Conservation (phyloP, 1,140 invertebrate species). For the Dendrolimus kikuchii region DNA sequence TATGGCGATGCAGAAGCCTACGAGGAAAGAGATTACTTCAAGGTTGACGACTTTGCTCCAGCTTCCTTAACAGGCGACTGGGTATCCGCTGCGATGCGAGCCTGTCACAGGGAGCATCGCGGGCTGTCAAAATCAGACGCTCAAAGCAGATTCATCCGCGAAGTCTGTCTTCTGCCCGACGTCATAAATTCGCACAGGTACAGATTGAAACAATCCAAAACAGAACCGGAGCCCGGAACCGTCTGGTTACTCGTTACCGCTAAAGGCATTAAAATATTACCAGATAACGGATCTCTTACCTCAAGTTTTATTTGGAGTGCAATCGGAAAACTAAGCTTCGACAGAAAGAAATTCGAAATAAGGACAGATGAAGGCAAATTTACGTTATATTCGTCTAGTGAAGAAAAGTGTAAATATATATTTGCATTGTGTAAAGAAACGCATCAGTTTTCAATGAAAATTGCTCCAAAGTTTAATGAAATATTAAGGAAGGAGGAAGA, state of each 20-base stretch:
- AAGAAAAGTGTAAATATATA: constrained; percentile 93
- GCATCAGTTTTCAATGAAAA: constrained; percentile 95
- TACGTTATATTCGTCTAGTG: constrained; percentile 90
- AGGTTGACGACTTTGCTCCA: constrained; percentile 82
- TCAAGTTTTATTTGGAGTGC: constrained; percentile 92
- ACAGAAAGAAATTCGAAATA: constrained; percentile 98
- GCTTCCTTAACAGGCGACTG: constrained; percentile 68
- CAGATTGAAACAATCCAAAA: constrained; percentile 87
- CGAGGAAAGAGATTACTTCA: constrained; percentile 83
- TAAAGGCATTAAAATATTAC: constrained; percentile 88
- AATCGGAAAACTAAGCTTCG: constrained; percentile 94
- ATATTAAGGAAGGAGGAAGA: constrained; percentile 85
- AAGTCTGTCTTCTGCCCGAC: constrained; percentile 88
- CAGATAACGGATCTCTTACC: constrained; percentile 75
- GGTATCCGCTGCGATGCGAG: constrained; percentile 74
- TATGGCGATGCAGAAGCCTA: constrained; percentile 82
- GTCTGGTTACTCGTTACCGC: constrained; percentile 89
- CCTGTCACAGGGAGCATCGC: constrained; percentile 80
- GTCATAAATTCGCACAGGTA: constrained; percentile 95
- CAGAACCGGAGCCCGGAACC: constrained; percentile 80
- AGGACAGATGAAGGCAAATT: constrained; percentile 90
- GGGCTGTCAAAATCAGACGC: constrained; percentile 84
- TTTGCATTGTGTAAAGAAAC: constrained; percentile 91
- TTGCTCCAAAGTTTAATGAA: constrained; percentile 87
- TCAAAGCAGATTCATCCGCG: constrained; percentile 88